Conservation (phyloP, 2,888 invertebrate genomes). For the Cylindroiulus punctatus region DNA sequence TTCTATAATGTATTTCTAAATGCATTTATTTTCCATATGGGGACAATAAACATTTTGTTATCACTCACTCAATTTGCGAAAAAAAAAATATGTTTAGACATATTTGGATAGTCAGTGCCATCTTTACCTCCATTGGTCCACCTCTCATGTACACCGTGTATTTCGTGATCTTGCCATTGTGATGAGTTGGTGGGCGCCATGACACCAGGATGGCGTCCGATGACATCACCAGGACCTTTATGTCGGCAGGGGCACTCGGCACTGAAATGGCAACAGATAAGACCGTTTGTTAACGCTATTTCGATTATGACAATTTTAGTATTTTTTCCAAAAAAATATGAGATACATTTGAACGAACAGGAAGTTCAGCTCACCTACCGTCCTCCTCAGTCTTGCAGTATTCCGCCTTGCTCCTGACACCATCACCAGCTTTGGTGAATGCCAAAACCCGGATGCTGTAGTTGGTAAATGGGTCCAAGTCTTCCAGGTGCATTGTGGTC, state of each 20-base stretch:
- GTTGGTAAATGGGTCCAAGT: conserved; percentile 93
- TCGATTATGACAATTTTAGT: too few species aligned
- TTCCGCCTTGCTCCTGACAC: conserved; percentile 85
- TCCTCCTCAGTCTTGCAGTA: conserved; percentile 96
- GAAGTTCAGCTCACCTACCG: conserved; percentile 71
- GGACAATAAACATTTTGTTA: neutral
- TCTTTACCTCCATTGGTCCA: conserved; percentile 46
- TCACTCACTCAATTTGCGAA: neutral
- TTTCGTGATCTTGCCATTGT: conserved; percentile 91
- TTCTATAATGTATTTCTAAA: too few species aligned
- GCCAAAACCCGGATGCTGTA: conserved; percentile 96
- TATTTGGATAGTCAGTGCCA: neutral
- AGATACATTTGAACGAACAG: conserved; percentile 47
- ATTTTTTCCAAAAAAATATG: neutral
- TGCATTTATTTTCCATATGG: too few species aligned
- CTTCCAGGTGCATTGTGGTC: conserved; percentile 91
- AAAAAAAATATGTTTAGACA: too few species aligned
- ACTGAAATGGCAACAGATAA: conserved; percentile 67
- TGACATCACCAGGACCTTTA: conserved; percentile 93
- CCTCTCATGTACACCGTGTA: conserved; percentile 85
- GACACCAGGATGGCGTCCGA: conserved; percentile 89
- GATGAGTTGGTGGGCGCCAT: conserved; percentile 92
- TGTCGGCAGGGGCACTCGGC: conserved; percentile 91
- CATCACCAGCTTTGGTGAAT: conserved; percentile 94
- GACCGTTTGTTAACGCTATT: too few species aligned